phyloP scores from a whole-genome alignment of 1,140 invertebrate species.

The Solenopsis invicta region DNA sequence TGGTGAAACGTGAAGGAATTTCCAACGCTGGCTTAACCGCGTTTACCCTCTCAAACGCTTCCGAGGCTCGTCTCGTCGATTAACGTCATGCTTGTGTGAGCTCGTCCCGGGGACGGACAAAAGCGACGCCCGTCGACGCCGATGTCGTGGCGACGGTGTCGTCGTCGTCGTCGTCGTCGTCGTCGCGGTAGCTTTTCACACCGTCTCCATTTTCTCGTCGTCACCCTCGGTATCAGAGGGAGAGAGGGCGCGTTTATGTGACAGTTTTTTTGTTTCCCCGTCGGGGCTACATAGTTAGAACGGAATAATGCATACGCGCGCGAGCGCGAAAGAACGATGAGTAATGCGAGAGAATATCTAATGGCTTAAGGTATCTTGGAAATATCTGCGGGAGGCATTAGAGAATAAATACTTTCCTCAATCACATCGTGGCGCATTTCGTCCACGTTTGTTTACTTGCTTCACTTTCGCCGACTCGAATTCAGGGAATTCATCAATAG shows the following conservation, averaged over 20 bases:
- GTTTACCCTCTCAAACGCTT: constrained; percentile 54
- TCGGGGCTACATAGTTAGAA: constrained; percentile 57
- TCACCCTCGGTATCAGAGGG: constrained; percentile 47
- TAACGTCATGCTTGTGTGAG: constrained; percentile 61
- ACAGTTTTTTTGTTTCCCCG: constrained; percentile 64
- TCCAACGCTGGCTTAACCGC: constrained; percentile 51
- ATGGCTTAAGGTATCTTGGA: constrained; percentile 40
- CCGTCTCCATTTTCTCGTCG: constrained; percentile 66
- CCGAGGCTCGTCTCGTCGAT: constrained; percentile 64
- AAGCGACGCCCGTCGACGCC: constrained; percentile 55
- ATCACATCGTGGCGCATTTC: constrained; percentile 1
- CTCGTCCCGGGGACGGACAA: constrained; percentile 55
- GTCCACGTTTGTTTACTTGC: background rate
- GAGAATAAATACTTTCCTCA: constrained; percentile 24
- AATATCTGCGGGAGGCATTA: constrained; percentile 30
- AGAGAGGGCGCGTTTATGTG: constrained; percentile 61
- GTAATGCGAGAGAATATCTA: constrained; percentile 55
- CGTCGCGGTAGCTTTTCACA: constrained; percentile 68
- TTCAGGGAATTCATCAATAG: background rate
- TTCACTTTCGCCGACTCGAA: background rate
- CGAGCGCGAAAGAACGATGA: constrained; percentile 50
- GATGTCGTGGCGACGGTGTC: constrained; percentile 27
- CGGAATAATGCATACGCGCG: constrained; percentile 55
- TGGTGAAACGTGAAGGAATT: constrained; percentile 45
- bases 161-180: constrained; percentile 39